These are phyloP conservation scores for Heterodera carotae DNA, from an alignment of 1,140 invertebrate species.

Conservation along the genomic window DNA sequence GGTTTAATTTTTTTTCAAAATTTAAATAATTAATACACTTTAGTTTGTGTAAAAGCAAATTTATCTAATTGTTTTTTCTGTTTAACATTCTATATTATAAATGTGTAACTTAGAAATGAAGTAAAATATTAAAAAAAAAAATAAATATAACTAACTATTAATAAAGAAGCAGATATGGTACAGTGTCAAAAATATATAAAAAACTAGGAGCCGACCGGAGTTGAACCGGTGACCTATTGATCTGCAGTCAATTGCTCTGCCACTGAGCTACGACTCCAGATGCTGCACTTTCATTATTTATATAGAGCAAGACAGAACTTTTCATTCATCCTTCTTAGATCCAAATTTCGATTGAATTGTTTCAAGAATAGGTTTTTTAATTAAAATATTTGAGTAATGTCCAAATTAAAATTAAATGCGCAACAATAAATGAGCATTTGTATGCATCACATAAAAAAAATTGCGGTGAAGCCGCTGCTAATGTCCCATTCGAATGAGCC, in stretches of 20 bases:
- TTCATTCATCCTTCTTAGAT: background rate
- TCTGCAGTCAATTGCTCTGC: conserved; percentile 37
- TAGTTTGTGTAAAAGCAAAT: too few relatives aligned
- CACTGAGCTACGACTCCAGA: conserved; percentile 33
- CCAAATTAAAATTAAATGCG: conserved; percentile 1
- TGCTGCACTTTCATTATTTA: too few relatives aligned
- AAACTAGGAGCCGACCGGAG: conserved; percentile 31
- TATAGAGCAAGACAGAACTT: too few relatives aligned
- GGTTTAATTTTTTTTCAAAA: background rate
- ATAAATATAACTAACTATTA: background rate
- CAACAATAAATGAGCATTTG: background rate
- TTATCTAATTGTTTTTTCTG: too few relatives aligned
- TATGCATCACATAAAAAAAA: background rate
- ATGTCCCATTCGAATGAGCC: background rate
- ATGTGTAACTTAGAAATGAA: too few relatives aligned
- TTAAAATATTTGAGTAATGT: background rate
- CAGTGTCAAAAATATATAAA: background rate
- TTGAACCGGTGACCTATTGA: conserved; percentile 36
- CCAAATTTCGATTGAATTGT: too few relatives aligned
- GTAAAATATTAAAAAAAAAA: too few relatives aligned
- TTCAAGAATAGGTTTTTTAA: too few relatives aligned
- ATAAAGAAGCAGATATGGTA: too few relatives aligned
- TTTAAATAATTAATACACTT: background rate
- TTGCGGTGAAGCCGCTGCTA: background rate
- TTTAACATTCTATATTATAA: too few relatives aligned